Evolutionary conservation across 1,140 invertebrate species (phyloP), one percentile per base, ranked within the genome.

Genomic region (Laupala kohalensis): DNA sequence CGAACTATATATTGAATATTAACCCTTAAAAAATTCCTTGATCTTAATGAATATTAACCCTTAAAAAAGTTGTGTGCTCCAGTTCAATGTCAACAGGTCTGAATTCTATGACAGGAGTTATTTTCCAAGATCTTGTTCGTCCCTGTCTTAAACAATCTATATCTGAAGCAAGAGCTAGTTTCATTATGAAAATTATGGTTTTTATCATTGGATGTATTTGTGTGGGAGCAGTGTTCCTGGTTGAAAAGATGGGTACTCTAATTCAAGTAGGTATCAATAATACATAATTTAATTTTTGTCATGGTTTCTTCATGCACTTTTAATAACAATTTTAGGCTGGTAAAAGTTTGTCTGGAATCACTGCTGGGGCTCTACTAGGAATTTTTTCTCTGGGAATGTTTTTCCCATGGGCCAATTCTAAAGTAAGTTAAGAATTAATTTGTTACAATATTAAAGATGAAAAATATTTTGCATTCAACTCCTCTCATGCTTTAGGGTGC

Each of bases 51-150:
- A n/a, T n/a, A n/a, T n/a, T n/a, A n/a, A n/a, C n/a, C n/a, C n/a
- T n/a, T n/a, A n/a, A n/a, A n/a, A n/a, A n/a, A n/a, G 9, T 53
- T 53, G 9, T 53, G 9, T 53, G n/a, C 25, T 82, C 53, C 80
- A 93, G 92, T 79, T 92, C 90, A 15, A 90, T 91, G 87, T 91
- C 89, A 0, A 90, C 89, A 1, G 90, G 90, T 0, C 78, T 93
- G 5, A 93, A 92, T 78, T 91, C 91, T 0, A 86, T 93, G 84
- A 87, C 91, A 23, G 90, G 91, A 2, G 90, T 92, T 0, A 90
- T 92, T 76, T 90, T 90, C 78, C 89, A 93, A 79, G 91, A 93
- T 78, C 84, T 92, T 73, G 86, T 92, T 3, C 87, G 88, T 75
- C 89, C 89, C 13, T 80, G 84, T 23, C 80, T 87, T 69, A 86